Base-by-base conservation (phyloP, 2,888 invertebrate species). In the Ophraella communa region DNA sequence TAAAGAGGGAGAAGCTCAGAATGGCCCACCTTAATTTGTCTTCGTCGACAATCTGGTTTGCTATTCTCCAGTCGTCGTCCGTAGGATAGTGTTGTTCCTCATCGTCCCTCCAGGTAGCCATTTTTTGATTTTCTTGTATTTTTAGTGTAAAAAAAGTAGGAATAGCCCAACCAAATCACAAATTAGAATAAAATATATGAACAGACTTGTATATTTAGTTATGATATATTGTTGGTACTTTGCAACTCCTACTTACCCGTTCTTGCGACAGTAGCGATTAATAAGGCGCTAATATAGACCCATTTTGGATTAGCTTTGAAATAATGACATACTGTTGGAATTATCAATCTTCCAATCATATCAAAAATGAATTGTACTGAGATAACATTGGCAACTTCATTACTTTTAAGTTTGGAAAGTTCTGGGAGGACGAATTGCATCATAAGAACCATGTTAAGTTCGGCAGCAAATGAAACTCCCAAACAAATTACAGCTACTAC, bases 401-500 rank as follows among this genome's bases (percentile, higher is more conserved):
- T 66, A 51, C 75, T 72, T 2, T 72, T 69, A 49, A 84, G 80
- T 1, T 73, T 70, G 0, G 81, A 77, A 21, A 84, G 73, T 65
- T 80, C 79, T 2, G 78, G 71, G 17, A 85, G 72, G 21, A 85
- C 80, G 63, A 84, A 84, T 23, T 84, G 83, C 39, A 81, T 80
- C 81, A 84, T 83, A 14, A 84, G 68, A 57, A 83, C 79, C 47
- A 83, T 82, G 71, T 85, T 85, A 3, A 83, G 74, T 70, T 85
- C 85, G 1, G 84, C 80, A 18, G 83, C 84, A 62, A 83, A 84
- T 21, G 81, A 83, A 17, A 85, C 68, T n/a, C 82, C 80, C 76
- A 83, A 76, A 27, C 84, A 83, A 63, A 80, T 61, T 14, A 78
- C 71, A 11, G 74, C 70, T 44, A 79, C 68, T 20, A 81, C 76